Base-by-base conservation (phyloP, 2,888 invertebrate genomes). In the Eudemis profundana region DNA sequence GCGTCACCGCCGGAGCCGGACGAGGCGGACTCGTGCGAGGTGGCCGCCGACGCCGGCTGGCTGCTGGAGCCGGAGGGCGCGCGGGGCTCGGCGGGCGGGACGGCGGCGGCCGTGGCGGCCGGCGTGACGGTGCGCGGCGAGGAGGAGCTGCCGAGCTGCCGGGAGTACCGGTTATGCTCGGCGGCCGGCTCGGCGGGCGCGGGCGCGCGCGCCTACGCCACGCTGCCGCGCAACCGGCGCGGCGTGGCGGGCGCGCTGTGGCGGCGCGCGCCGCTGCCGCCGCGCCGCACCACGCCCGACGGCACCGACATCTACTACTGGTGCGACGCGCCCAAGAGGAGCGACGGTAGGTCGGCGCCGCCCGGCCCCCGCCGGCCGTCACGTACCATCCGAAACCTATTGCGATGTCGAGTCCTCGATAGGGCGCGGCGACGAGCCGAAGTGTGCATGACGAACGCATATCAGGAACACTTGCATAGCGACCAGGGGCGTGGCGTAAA, bases 281-380 rank as follows among this genome's bases (percentile, higher is more conserved):
- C 96, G 66, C 95, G 95, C 82, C 93, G 96, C 71, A 94, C 94
- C 76, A 96, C 96, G 64, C 95, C 96, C 27, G 97, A 97, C 89
- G 97, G 97, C 76, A 97, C 97, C 69, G 95, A 95, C 82, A 95
- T 97, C 82, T 96, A 95, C 93, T 97, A 97, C 93, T 96, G 97
- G 96, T 97, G 97, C 92, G 96, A 97, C 91, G 87, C 96, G 86
- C 95, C 95, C 75, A 93, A 93, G 78, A 91, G 87, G 59, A 81
- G 83, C 62, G 84, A 92, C 89, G 94, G 94, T 94, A 90, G 84
- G 75, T 62, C 53, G 27, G 3, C 0, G 49, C 44, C 56, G 49
- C 14, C 7, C 40, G 40, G 3, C 14, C 14, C 4, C n/a, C 8
- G 14, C 2, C 40, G 14, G 3, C 2, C 15, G 40, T 15, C 3